Conservation (phyloP, 2,113 vertebrate species). For the Lipophrys pholis region DNA sequence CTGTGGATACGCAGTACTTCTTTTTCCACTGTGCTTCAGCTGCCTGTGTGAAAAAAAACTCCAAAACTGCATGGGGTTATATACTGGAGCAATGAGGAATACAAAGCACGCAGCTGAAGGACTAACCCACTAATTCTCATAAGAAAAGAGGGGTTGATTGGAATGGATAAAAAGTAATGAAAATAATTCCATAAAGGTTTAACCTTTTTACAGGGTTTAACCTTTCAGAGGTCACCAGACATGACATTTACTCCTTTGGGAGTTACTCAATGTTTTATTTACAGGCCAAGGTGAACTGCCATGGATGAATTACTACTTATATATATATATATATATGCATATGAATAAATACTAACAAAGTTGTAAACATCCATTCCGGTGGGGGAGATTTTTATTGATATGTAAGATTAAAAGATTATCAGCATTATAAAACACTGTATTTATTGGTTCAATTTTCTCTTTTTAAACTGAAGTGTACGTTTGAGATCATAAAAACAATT, state of each 20-base stretch:
- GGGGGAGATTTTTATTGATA: neutral
- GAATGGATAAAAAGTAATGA: constrained; percentile 72
- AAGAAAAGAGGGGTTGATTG: constrained; percentile 49
- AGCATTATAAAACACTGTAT: constrained; percentile 6
- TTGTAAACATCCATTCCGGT: neutral
- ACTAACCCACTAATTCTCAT: constrained; percentile 64
- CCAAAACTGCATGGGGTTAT: constrained; percentile 40
- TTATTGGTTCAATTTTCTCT: neutral
- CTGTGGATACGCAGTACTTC: constrained; percentile 15
- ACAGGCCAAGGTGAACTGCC: constrained; percentile 63
- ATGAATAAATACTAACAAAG: neutral
- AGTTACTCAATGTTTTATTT: constrained; percentile 74
- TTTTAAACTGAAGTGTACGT: neutral
- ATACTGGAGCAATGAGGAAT: constrained; percentile 37
- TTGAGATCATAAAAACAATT: neutral
- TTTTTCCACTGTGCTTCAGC: constrained; percentile 25
- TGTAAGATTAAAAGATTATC: constrained; percentile 1
- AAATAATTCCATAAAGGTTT: constrained; percentile 73
- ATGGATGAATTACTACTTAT: constrained; percentile 31
- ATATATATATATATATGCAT: constrained; percentile 34
- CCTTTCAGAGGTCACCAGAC: constrained; percentile 77
- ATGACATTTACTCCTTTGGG: constrained; percentile 73
- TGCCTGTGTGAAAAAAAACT: constrained; percentile 10
- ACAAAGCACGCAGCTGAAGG: constrained; percentile 27
- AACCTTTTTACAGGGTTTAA: constrained; percentile 75